Evolutionary conservation across 1,140 invertebrate species (phyloP), one percentile per base, ranked within the genome.

Genomic region (Drosophila ficusphila): DNA sequence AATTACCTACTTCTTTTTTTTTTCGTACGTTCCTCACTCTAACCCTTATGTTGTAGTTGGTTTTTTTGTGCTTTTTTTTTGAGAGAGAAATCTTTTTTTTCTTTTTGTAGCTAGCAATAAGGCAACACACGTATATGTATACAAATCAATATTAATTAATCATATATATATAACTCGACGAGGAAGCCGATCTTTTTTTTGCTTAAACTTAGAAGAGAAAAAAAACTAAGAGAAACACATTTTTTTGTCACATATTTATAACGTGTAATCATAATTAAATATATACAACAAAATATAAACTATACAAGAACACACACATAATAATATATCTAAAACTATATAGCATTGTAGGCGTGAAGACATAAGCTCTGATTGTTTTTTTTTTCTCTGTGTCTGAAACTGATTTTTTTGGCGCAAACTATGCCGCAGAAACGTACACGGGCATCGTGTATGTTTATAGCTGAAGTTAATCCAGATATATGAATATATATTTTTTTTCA

Each of bases 331-430:
- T 64, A 75, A 60, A 58, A 62, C 69, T 73, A 64, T 70, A 82
- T 53, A 79, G 39, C 57, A 42, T 44, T 57, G 38, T 82, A 78
- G 74, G 57, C 74, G 52, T 52, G 73, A 72, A 62, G 53, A 49
- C 60, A 72, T 79, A 85, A 79, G 79, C 67, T 69, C 53, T 86
- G 72, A 72, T 79, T 85, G 68, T 73, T 76, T 85, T 85, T 83
- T 79, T 82, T 77, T 77, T 79, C 51, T 67, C 48, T 71, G 51
- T 77, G 78, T 81, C 68, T 79, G 38, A 69, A 79, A 70, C 79
- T 64, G 74, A 77, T 72, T 77, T 71, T 64, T 67, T 75, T 75
- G 53, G 53, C 60, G 68, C 65, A 49, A 79, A 77, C 48, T 68
- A 73, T 81, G 74, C 49, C 70, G 70, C 70, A 73, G 73, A 42